These are phyloP conservation scores for Mus spretus DNA, from an alignment of 2,797 vertebrate species.

Conservation along the genomic window DNA sequence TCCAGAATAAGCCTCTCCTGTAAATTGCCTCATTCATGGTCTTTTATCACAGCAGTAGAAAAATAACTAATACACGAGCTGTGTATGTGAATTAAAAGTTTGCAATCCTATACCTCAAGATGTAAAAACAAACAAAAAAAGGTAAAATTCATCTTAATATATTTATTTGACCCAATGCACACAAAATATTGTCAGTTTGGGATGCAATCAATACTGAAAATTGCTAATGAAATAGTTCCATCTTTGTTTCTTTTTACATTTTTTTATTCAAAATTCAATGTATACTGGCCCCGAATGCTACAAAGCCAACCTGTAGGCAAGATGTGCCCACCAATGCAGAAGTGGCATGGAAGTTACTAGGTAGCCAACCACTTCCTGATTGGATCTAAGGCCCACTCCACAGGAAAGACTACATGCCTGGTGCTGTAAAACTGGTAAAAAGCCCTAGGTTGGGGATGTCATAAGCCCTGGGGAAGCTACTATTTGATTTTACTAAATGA, in stretches of 20 bases:
- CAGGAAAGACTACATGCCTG: neutral
- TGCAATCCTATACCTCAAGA: neutral
- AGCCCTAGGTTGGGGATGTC: neutral
- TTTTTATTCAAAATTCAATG: conserved; percentile 41
- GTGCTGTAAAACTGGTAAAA: neutral
- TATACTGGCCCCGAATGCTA: neutral
- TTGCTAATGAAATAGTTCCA: conserved; percentile 42
- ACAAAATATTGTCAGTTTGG: conserved; percentile 1
- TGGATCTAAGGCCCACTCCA: neutral
- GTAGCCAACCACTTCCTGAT: neutral
- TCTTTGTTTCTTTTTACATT: neutral
- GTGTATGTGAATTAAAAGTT: neutral
- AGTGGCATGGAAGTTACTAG: neutral
- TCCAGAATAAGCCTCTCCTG: neutral
- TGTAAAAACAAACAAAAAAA: neutral
- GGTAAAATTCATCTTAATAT: conserved; percentile 30
- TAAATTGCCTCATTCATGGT: neutral
- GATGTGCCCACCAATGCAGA: neutral
- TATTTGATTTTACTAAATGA: neutral
- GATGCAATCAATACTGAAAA: neutral
- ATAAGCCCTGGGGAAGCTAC: neutral
- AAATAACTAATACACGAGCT: neutral
- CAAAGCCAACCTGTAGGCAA: neutral
- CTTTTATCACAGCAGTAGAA: neutral
- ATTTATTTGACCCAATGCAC: conserved; percentile 10